Evolutionary conservation across 2,888 invertebrate species (phyloP).

Genomic region (Eristalis pertinax): DNA sequence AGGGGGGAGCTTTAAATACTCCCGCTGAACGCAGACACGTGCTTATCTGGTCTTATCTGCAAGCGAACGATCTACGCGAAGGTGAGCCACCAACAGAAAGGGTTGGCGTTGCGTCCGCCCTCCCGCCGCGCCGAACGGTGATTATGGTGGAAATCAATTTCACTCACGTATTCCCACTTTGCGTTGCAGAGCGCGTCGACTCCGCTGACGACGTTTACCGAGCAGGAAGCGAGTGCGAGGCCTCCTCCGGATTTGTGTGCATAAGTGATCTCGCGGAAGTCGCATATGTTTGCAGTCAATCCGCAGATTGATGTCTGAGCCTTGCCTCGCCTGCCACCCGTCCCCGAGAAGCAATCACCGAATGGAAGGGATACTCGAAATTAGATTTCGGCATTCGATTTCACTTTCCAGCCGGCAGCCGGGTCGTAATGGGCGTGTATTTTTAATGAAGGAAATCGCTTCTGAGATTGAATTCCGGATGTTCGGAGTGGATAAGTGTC

Average conservation of each 20-base stretch:
- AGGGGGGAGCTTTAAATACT: slow-evolving; percentile 6
- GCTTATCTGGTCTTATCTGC: slow-evolving; percentile 28
- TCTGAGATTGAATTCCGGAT: neutral
- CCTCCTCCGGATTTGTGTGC: neutral
- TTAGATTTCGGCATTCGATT: neutral
- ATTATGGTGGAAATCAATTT: neutral
- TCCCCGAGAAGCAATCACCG: neutral
- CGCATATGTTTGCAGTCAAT: neutral
- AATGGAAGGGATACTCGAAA: neutral
- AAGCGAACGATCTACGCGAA: slow-evolving; percentile 37
- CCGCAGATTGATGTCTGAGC: slow-evolving; percentile 55
- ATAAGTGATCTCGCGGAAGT: neutral
- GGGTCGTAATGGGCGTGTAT: slow-evolving; percentile 7
- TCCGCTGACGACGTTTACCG: no score
- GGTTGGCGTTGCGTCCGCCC: neutral
- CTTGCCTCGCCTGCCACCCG: neutral
- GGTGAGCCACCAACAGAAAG: neutral
- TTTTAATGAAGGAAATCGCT: slow-evolving; percentile 44
- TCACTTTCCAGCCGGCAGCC: neutral
- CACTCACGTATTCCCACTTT: neutral
- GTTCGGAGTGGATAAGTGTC: neutral
- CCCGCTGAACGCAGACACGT: slow-evolving; percentile 29
- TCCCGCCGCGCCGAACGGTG: neutral
- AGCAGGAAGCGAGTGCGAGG: no score
- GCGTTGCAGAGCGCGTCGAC: neutral